These are phyloP conservation scores for Brachyistius frenatus DNA, from an alignment of 2,113 vertebrate genomes.

Conservation along the genomic window DNA sequence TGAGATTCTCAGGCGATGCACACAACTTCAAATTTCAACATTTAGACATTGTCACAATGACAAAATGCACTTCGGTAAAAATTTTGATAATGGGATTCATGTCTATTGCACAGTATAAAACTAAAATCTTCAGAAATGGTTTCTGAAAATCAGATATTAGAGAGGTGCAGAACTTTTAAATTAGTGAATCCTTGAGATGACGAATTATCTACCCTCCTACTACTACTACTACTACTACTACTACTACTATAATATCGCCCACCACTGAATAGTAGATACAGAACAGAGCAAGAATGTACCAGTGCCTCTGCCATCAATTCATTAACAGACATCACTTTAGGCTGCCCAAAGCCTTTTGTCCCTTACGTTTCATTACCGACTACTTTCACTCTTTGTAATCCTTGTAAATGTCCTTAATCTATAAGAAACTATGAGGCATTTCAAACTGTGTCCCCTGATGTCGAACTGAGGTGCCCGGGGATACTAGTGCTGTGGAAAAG, in stretches of 20 bases:
- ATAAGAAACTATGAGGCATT: neutral
- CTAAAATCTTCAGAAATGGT: neutral
- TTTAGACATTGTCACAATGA: slow-evolving; percentile 4
- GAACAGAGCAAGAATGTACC: slow-evolving; percentile 4
- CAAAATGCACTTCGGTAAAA: neutral
- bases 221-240: too few relatives aligned
- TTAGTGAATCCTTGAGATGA: slow-evolving; percentile 8
- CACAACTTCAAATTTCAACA: neutral
- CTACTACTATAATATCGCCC: neutral
- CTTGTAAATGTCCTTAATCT: slow-evolving; percentile 45
- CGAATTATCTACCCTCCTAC: neutral
- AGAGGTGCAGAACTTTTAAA: neutral
- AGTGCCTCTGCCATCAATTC: slow-evolving; percentile 7
- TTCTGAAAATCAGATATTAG: slow-evolving; percentile 1
- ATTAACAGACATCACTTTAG: neutral
- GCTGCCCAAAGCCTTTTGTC: slow-evolving; percentile 35
- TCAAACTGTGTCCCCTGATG: slow-evolving; percentile 21
- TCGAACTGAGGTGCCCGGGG: slow-evolving; percentile 3
- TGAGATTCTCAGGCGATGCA: neutral
- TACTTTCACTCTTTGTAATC: slow-evolving; percentile 34
- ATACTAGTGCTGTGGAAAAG: neutral
- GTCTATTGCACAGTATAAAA: neutral
- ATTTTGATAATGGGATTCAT: neutral
- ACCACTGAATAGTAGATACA: slow-evolving; percentile 3
- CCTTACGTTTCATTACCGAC: slow-evolving; percentile 26